A percentile compares a stretch with the other conserved stretches of the same genome.
Evolutionary conservation across 2,888 invertebrate species (phyloP).

Genomic region (Cerastis rubricosa): DNA sequence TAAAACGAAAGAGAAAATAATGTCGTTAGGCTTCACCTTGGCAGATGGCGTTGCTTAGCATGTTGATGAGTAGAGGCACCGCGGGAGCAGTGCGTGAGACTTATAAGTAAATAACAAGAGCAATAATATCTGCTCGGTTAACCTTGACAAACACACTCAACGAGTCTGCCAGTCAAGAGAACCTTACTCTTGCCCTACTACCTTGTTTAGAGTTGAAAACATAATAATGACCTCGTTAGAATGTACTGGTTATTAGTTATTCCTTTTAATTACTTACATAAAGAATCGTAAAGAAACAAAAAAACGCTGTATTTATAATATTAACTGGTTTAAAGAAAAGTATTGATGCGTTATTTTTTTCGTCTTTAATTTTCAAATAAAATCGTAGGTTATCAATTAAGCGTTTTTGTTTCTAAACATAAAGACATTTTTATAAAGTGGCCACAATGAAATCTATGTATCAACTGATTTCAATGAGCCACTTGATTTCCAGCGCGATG

Average conservation of each 20-base stretch:
- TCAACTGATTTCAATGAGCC: conserved; percentile 81
- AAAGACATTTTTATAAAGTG: conserved; percentile 65
- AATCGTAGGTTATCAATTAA: neutral
- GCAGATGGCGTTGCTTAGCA: conserved; percentile 31
- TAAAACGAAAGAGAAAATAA: conserved; percentile 15
- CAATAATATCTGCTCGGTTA: conserved; percentile 29
- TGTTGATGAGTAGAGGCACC: conserved; percentile 47
- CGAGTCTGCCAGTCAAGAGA: conserved; percentile 35
- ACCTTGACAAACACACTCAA: conserved; percentile 49
- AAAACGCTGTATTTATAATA: conserved; percentile 35
- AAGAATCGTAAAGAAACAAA: conserved; percentile 52
- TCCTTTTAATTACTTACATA: conserved; percentile 58
- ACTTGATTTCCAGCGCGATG: conserved; percentile 69
- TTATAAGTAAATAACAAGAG: conserved; percentile 50
- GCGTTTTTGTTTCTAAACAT: conserved; percentile 56
- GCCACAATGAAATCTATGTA: conserved; percentile 80
- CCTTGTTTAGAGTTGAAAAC: conserved; percentile 36
- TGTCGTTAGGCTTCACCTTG: conserved; percentile 44
- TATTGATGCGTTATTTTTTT: neutral
- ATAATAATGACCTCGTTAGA: conserved; percentile 26
- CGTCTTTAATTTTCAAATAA: neutral
- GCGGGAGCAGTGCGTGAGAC: conserved; percentile 30
- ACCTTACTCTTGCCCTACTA: conserved; percentile 42
- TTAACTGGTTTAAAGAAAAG: neutral
- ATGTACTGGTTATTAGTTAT: conserved; percentile 44